Base-by-base conservation (phyloP, 1,140 invertebrate genomes). In the Diorhabda sublineata region DNA sequence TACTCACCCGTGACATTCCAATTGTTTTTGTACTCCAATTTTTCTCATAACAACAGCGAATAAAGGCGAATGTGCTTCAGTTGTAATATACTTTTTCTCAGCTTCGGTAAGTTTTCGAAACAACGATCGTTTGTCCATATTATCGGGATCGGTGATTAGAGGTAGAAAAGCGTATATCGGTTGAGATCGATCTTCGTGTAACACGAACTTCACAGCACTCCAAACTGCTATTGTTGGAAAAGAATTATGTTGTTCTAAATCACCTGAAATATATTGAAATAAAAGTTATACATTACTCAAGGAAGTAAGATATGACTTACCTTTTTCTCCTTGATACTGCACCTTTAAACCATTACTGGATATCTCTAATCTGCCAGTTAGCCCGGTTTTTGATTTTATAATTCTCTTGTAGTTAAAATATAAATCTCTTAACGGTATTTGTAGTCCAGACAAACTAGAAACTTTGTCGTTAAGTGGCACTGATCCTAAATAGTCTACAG, bases 41-140 rank as follows among this genome's bases (percentile, higher is more conserved):
- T 91, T 90, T 72, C 91, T 86, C 92, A 96, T 96, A 26, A 96
- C 92, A 57, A 95, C 93, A 8, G 93, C 92, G 80, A 97, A 95
- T 76, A 97, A 88, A 1, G 94, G 93, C 0, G 92, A 91, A 81
- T 94, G 92, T 5, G 85, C 69, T 58, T 79, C 76, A 5, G 69
- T 70, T 3, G 66, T 81, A 73, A 87, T 84, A 69, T 83, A 85
- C 74, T 85, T 85, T 72, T 82, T 84, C 73, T 86, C 84, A 45
- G 77, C 72, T 44, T 80, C 78, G 72, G 84, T 83, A 72, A 87
- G 76, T 59, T 77, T 77, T 78, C 84, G 84, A 72, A 91, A 92
- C 52, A 92, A 79, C 56, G 85, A 83, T 70, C 87, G 84, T 78
- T 91, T 91, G 73, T 92, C 90, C 59, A 90, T 87, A 73, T 90